phyloP scores from a whole-genome alignment of 2,888 invertebrate species.

The Trichopria drosophilae region DNA sequence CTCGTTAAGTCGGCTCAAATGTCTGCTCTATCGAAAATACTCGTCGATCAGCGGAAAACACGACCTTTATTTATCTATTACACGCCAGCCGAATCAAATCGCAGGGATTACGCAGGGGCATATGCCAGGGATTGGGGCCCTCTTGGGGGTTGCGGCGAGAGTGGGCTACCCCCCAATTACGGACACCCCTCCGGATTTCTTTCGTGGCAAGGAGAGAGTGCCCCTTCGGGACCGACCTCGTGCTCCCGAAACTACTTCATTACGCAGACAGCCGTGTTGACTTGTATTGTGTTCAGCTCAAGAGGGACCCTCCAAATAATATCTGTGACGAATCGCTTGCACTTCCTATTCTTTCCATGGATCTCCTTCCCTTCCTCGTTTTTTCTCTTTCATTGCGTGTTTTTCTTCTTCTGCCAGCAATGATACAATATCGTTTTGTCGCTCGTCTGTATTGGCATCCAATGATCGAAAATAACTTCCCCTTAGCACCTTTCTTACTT shows the following conservation, averaged over 20 bases:
- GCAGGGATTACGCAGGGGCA: conserved; percentile 53
- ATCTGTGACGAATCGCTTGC: conserved; percentile 58
- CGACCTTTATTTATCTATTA: conserved; percentile 57
- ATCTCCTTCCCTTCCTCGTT: conserved; percentile 38
- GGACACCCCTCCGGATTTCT: conserved; percentile 48
- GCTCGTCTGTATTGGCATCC: no score
- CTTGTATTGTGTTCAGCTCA: conserved; percentile 54
- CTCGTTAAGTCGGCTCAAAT: no score
- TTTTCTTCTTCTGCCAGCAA: no score
- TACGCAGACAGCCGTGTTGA: conserved; percentile 60
- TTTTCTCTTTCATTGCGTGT: no score
- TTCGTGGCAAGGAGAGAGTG: no score
- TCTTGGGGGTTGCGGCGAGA: conserved; percentile 49
- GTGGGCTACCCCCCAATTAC: conserved; percentile 58
- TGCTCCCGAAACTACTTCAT: conserved; percentile 57
- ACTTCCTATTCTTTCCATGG: conserved; percentile 37
- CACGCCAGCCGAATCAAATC: conserved; percentile 50
- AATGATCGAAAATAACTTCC: no score
- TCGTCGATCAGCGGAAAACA: conserved; percentile 44
- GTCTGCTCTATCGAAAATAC: conserved; percentile 35
- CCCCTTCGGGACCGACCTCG: conserved; percentile 16
- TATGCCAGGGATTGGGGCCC: conserved; percentile 52
- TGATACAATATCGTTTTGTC: no score
- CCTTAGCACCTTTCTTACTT: no score
- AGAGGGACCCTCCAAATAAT: conserved; percentile 48